A percentile compares a stretch with the other conserved stretches of the same genome.
Evolutionary conservation across 2,888 invertebrate genomes (phyloP).

Genomic region (Acanthococcus lagerstroemiae): DNA sequence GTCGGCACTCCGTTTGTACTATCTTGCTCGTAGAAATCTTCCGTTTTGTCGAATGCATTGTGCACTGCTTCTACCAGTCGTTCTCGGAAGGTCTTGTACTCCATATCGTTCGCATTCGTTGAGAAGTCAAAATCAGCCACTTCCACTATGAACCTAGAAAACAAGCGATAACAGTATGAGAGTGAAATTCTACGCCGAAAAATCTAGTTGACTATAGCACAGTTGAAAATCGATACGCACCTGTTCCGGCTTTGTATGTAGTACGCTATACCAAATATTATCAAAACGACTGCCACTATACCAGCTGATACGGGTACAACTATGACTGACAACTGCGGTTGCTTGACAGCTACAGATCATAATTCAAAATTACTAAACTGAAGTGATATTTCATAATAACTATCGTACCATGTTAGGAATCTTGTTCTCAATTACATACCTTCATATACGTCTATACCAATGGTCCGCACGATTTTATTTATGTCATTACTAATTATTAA

Average conservation of each 20-base stretch:
- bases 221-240: slow-evolving; percentile 42
- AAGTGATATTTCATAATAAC: background rate
- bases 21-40: slow-evolving; percentile 38
- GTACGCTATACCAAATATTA: slow-evolving; percentile 79
- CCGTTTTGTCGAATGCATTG: slow-evolving; percentile 46
- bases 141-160: slow-evolving; percentile 30
- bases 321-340: slow-evolving; percentile 76
- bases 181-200: background rate
- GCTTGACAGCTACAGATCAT: slow-evolving; percentile 49
- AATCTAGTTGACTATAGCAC: background rate
- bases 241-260: slow-evolving; percentile 71
- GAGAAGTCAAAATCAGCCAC: slow-evolving; percentile 72
- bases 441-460: slow-evolving; percentile 73
- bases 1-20: slow-evolving; percentile 29
- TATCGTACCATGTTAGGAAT: slow-evolving; percentile 1
- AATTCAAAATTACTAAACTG: background rate
- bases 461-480: slow-evolving; percentile 55
- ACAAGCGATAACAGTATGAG: background rate
- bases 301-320: slow-evolving; percentile 77
- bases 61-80: slow-evolving; percentile 67
- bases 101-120: slow-evolving; percentile 59
- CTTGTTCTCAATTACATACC: slow-evolving; percentile 53
- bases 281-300: slow-evolving; percentile 66
- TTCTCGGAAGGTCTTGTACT: slow-evolving; percentile 78
- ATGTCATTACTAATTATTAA: slow-evolving; percentile 70